Conservation (phyloP, 1,140 invertebrate species). For the Oedothorax gibbosus region DNA sequence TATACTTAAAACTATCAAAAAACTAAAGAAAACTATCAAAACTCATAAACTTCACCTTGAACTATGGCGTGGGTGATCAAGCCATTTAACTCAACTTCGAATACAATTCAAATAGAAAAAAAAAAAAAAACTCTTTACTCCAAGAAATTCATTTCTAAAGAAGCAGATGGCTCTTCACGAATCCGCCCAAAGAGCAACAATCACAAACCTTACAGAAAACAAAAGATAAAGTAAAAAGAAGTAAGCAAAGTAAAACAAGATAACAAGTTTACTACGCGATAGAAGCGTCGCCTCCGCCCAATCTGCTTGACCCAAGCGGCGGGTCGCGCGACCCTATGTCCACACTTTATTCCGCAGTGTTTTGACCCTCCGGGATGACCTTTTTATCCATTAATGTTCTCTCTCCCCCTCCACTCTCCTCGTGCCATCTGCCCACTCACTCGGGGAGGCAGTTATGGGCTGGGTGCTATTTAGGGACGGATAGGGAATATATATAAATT, state of each 20-base stretch:
- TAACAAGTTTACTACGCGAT: neutral
- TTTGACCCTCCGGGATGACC: slow-evolving; percentile 42
- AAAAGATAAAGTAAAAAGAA: neutral
- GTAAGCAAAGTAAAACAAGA: slow-evolving; percentile 16
- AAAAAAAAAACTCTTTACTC: too few relatives aligned
- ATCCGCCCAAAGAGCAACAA: neutral
- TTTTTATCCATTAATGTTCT: slow-evolving; percentile 38
- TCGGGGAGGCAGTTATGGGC: neutral
- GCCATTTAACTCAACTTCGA: too few relatives aligned
- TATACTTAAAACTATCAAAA: too few relatives aligned
- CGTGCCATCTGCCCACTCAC: neutral
- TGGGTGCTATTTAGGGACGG: slow-evolving; percentile 18
- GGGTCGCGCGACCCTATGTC: slow-evolving; percentile 45
- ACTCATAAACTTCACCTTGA: too few relatives aligned
- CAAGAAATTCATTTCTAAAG: too few relatives aligned
- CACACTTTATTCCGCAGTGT: slow-evolving; percentile 40
- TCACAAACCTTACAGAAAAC: neutral
- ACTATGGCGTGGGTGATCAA: too few relatives aligned
- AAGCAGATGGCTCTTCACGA: too few relatives aligned
- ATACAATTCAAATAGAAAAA: too few relatives aligned
- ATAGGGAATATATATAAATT: slow-evolving; percentile 8
- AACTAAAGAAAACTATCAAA: too few relatives aligned
- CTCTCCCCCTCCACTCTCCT: slow-evolving; percentile 19
- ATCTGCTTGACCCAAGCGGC: slow-evolving; percentile 10
- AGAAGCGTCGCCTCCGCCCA: slow-evolving; percentile 47